phyloP scores from a whole-genome alignment of 2,113 vertebrate genomes.

The Aegypius monachus region DNA sequence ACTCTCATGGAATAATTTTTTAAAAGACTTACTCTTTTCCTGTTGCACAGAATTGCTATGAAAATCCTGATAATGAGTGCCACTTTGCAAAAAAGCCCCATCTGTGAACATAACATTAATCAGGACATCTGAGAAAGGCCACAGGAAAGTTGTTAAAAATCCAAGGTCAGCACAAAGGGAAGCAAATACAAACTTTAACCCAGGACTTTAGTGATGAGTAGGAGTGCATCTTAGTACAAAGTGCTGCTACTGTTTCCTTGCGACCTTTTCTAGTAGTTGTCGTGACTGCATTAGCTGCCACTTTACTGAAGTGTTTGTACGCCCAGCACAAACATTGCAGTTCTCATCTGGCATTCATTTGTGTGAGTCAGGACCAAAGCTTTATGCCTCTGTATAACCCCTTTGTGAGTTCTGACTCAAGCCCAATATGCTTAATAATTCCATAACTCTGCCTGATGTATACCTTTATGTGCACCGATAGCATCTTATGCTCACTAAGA shows the following conservation, averaged over 20 bases:
- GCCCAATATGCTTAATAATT: background rate
- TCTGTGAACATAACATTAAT: background rate
- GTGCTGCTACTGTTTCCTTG: background rate
- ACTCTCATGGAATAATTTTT: background rate
- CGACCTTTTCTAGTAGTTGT: background rate
- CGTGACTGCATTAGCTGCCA: background rate
- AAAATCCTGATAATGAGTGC: background rate
- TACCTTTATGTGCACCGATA: background rate
- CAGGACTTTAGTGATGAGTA: background rate
- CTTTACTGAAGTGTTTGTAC: background rate
- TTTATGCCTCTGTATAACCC: background rate
- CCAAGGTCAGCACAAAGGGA: background rate
- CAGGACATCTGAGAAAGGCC: background rate
- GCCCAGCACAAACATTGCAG: background rate
- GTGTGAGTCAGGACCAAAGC: background rate
- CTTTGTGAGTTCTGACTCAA: background rate
- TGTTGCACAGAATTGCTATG: background rate
- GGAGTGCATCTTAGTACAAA: background rate
- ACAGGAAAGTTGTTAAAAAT: background rate
- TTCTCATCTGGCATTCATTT: background rate
- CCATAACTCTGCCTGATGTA: background rate
- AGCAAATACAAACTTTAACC: background rate
- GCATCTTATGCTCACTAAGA: background rate
- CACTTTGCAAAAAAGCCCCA: rapidly evolving
- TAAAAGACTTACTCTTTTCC: background rate